phyloP scores from a whole-genome alignment of 2,888 invertebrate species.

The Sarcophaga rosellei region DNA sequence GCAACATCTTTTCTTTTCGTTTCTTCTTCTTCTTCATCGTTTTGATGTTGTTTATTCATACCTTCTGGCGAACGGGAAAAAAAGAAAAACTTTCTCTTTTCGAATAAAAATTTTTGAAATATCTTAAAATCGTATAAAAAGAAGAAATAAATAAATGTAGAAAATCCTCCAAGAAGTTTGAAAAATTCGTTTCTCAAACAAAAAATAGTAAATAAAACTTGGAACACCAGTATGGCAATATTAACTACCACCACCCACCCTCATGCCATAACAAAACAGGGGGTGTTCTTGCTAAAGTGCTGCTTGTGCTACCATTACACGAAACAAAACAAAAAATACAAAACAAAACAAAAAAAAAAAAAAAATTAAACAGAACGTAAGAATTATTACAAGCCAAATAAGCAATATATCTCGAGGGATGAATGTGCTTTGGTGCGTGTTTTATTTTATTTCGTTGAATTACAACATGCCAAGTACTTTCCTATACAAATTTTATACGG shows the following conservation, averaged over 20 bases:
- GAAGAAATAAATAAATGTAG: not conserved
- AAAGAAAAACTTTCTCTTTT: constrained; percentile 78
- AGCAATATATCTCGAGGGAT: constrained; percentile 81
- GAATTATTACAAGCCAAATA: constrained; percentile 80
- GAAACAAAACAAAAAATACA: constrained; percentile 19
- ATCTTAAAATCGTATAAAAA: constrained; percentile 38
- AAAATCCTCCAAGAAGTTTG: constrained; percentile 53
- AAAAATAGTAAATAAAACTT: constrained; percentile 10
- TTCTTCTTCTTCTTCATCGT: constrained; percentile 10
- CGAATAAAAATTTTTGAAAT: constrained; percentile 70
- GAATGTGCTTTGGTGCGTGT: constrained; percentile 81
- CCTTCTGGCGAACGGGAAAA: constrained; percentile 44
- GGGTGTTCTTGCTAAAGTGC: constrained; percentile 60
- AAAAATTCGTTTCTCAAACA: constrained; percentile 61
- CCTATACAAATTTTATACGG: not conserved
- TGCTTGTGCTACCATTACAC: constrained; percentile 19
- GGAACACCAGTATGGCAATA: not conserved
- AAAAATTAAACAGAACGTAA: constrained; percentile 63
- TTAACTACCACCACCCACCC: constrained; percentile 65
- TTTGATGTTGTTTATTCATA: constrained; percentile 51
- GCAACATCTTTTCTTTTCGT: constrained; percentile 60
- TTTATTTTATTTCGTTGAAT: constrained; percentile 80
- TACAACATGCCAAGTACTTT: constrained; percentile 69
- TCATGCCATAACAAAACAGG: constrained; percentile 42
- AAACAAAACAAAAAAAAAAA: not conserved